A percentile compares a stretch with the other conserved stretches of the same genome.
Conservation (phyloP, 2,113 vertebrate genomes). For the Ailuropoda melanoleuca region DNA sequence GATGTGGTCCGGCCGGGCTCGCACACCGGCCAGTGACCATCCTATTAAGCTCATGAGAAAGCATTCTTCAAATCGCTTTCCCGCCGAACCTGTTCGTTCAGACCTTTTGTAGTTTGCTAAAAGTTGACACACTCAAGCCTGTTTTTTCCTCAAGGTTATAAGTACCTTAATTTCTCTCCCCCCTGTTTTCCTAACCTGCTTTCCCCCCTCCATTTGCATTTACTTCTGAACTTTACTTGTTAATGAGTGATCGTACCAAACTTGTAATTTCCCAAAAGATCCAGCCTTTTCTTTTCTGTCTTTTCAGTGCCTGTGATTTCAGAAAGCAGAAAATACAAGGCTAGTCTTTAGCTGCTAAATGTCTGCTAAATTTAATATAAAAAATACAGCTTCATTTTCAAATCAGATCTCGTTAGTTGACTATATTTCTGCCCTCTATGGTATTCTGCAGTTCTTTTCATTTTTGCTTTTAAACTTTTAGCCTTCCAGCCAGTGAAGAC, state of each 20-base stretch:
- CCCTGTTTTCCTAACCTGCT: constrained; percentile 3
- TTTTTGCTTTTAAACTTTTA: constrained; percentile 47
- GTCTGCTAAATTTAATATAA: constrained; percentile 21
- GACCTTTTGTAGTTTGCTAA: not conserved
- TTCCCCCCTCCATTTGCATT: not conserved
- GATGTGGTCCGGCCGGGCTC: not conserved
- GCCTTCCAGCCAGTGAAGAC: not conserved
- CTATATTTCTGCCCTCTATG: not conserved
- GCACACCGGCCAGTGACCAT: not conserved
- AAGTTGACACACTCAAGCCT: not conserved
- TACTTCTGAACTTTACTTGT: constrained; percentile 41
- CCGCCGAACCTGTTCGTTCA: not conserved
- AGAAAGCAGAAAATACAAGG: not conserved
- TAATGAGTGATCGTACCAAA: constrained; percentile 53
- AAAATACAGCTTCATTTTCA: constrained; percentile 52
- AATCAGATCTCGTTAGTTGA: constrained; percentile 36
- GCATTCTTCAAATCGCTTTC: not conserved
- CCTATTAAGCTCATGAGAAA: not conserved
- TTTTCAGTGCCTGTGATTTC: not conserved
- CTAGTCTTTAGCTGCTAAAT: not conserved
- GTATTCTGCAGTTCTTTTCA: not conserved
- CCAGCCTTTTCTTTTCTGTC: not conserved
- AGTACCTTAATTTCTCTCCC: constrained; percentile 29
- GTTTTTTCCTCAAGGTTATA: not conserved
- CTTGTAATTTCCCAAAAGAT: constrained; percentile 37